Conservation (phyloP, 2,888 invertebrate species). For the Diarsia rubi region DNA sequence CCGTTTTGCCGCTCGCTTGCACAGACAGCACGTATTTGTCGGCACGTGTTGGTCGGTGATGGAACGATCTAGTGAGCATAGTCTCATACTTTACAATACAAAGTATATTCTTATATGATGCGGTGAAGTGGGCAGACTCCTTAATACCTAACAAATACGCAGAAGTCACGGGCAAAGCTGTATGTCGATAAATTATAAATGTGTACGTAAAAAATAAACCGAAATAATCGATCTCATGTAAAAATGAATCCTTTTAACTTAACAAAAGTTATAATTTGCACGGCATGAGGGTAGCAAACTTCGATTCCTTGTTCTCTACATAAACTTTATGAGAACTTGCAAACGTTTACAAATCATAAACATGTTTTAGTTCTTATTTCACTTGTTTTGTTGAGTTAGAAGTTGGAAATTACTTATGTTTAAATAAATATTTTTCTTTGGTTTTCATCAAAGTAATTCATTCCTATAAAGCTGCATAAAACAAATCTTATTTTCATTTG, state of each 20-base stretch:
- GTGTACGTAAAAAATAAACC: not conserved
- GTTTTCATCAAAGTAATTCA: not conserved
- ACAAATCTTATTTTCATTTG: not conserved
- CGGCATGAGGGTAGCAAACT: not conserved
- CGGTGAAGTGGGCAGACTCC: too few species aligned
- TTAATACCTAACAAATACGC: not conserved
- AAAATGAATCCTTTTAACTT: too few species aligned
- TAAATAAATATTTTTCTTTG: not conserved
- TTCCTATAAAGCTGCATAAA: not conserved
- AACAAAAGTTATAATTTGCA: not conserved
- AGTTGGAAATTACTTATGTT: not conserved
- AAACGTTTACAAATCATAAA: slow-evolving; percentile 9
- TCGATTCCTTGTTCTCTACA: not conserved
- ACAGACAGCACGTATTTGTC: not conserved
- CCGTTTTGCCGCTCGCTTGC: not conserved
- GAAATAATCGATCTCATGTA: not conserved
- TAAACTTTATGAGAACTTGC: slow-evolving; percentile 3
- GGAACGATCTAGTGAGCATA: not conserved
- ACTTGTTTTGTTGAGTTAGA: slow-evolving; percentile 7
- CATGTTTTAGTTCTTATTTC: slow-evolving; percentile 15
- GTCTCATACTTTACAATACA: too few species aligned
- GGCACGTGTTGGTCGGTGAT: not conserved
- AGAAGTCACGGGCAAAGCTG: not conserved
- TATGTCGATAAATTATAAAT: not conserved
- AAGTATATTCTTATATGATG: too few species aligned